Evolutionary conservation across 2,888 invertebrate genomes (phyloP).

Genomic region (Rhamphomyia laevipes): DNA sequence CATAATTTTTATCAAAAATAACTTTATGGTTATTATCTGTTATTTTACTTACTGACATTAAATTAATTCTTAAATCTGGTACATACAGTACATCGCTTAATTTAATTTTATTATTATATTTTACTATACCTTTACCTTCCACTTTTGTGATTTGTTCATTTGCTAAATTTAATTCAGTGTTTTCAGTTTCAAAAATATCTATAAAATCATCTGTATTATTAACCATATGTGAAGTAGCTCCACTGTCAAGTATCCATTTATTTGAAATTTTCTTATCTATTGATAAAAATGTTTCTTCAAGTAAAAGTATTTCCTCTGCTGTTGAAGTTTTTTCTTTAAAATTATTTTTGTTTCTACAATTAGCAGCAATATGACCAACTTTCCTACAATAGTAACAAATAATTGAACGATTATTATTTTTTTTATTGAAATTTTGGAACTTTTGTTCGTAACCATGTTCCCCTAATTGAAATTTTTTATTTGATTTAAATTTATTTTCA

Average conservation of each 20-base stretch:
- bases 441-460: too few species aligned
- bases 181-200: neutral
- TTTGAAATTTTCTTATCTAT: neutral
- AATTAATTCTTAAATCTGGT: slow-evolving; percentile 4
- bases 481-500: too few species aligned
- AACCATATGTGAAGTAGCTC: slow-evolving; percentile 7
- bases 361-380: too few species aligned
- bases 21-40: slow-evolving; percentile 3
- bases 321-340: too few species aligned
- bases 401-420: too few species aligned
- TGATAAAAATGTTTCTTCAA: too few species aligned
- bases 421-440: too few species aligned
- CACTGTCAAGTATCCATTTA: slow-evolving; percentile 5
- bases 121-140: neutral
- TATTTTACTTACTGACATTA: slow-evolving; percentile 3
- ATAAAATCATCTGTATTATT: neutral
- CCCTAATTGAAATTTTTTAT: too few species aligned
- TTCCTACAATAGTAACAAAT: too few species aligned
- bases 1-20: neutral
- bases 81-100: slow-evolving; percentile 1
- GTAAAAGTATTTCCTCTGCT: too few species aligned
- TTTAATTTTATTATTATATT: neutral
- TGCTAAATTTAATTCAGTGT: neutral
- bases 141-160: neutral
- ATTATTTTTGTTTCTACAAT: too few species aligned